phyloP scores from a whole-genome alignment of 92 coral and sea anemone species.

The Desmophyllum pertusum region DNA sequence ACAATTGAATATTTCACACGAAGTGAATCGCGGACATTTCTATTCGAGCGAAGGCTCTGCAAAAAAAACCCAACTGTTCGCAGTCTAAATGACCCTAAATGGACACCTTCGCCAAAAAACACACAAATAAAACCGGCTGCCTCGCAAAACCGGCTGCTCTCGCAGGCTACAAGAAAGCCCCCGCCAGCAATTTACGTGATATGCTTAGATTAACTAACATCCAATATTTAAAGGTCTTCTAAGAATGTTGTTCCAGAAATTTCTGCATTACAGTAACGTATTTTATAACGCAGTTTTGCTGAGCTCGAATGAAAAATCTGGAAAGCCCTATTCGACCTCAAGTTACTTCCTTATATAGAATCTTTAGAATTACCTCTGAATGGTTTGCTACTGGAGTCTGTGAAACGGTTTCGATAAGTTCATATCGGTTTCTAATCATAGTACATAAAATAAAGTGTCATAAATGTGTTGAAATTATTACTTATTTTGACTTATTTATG shows the following conservation, averaged over 20 bases:
- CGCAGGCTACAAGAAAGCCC: too few species aligned
- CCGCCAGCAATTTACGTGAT: not conserved
- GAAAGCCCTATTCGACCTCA: not conserved
- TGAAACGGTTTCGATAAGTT: not conserved
- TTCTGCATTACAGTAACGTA: not conserved
- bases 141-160: too few species aligned
- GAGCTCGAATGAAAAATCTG: too few species aligned
- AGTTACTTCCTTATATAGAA: too few species aligned
- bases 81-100: too few species aligned
- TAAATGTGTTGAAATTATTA: not conserved
- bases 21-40: too few species aligned
- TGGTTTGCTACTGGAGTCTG: not conserved
- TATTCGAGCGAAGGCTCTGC: too few species aligned
- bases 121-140: too few species aligned
- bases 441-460: not conserved
- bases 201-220: not conserved
- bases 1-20: not conserved
- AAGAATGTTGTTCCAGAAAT: not conserved
- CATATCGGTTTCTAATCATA: not conserved
- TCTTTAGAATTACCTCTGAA: not conserved
- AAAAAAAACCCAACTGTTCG: too few species aligned
- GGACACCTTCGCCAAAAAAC: too few species aligned
- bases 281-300: too few species aligned
- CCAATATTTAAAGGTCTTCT: not conserved
- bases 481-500: not conserved